phyloP scores from a whole-genome alignment of 2,113 vertebrate species.

The Charadrius vociferus region DNA sequence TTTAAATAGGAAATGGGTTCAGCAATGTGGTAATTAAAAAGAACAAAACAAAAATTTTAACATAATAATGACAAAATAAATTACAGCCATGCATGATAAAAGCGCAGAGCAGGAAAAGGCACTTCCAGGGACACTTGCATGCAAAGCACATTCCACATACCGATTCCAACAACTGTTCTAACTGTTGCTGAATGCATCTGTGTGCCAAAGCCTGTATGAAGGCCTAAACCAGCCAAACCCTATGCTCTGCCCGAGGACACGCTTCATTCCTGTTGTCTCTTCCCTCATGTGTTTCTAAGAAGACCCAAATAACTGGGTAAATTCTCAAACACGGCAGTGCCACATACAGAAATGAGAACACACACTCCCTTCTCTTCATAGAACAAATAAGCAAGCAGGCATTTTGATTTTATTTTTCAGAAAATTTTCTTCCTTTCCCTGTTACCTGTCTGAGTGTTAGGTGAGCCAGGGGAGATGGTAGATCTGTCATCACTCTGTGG shows the following conservation, averaged over 20 bases:
- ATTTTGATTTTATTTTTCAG: background rate
- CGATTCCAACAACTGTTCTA: slow-evolving; percentile 40
- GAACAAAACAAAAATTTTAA: slow-evolving; percentile 51
- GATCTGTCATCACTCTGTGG: slow-evolving; percentile 87
- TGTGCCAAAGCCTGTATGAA: background rate
- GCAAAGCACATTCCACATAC: slow-evolving; percentile 42
- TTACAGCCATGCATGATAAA: slow-evolving; percentile 48
- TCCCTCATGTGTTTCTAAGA: background rate
- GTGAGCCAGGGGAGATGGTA: slow-evolving; percentile 74
- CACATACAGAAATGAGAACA: background rate
- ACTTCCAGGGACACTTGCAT: background rate
- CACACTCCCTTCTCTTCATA: background rate
- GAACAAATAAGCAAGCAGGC: background rate
- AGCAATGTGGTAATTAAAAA: slow-evolving; percentile 51
- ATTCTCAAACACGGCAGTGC: background rate
- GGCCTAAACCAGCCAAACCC: background rate
- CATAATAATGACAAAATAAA: slow-evolving; percentile 45
- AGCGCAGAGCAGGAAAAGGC: slow-evolving; percentile 32
- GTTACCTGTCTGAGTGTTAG: slow-evolving; percentile 83
- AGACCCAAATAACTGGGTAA: background rate
- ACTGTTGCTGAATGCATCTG: background rate
- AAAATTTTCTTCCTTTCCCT: background rate
- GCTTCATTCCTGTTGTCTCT: background rate
- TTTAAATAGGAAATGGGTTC: slow-evolving; percentile 46
- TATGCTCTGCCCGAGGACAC: background rate